Conservation (phyloP, 2,797 vertebrate species). For the Hydrophis major region DNA sequence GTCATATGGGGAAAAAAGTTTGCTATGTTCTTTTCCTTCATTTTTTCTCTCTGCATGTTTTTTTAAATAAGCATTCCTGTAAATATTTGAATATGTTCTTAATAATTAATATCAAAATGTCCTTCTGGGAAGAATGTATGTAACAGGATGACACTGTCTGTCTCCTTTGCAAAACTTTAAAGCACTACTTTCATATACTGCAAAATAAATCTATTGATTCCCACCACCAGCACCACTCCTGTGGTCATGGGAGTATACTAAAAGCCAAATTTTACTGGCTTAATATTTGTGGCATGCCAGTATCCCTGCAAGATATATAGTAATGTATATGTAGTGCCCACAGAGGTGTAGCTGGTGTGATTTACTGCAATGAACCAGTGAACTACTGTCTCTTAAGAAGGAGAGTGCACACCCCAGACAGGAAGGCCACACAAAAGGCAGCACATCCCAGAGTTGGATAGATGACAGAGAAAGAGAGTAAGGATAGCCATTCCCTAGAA, state of each 20-base stretch:
- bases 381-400: neutral
- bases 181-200: constrained; percentile 38
- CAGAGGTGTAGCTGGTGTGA: neutral
- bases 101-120: constrained; percentile 54
- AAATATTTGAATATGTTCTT: constrained; percentile 45
- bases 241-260: constrained; percentile 21
- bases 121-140: constrained; percentile 47
- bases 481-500: neutral
- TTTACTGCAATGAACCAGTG: neutral
- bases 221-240: neutral
- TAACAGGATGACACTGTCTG: constrained; percentile 7
- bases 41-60: neutral
- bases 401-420: neutral
- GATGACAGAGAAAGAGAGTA: neutral
- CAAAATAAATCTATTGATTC: constrained; percentile 64
- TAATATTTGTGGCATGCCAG: constrained; percentile 14
- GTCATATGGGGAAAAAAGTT: constrained; percentile 21
- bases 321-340: neutral
- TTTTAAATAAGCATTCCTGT: constrained; percentile 35
- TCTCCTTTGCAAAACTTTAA: constrained; percentile 26
- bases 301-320: neutral
- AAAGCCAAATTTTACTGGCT: constrained; percentile 35
- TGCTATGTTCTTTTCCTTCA: constrained; percentile 26
- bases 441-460: neutral
- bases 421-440: neutral